Conservation (phyloP, 2,888 invertebrate species). For the Agrotis puta region DNA sequence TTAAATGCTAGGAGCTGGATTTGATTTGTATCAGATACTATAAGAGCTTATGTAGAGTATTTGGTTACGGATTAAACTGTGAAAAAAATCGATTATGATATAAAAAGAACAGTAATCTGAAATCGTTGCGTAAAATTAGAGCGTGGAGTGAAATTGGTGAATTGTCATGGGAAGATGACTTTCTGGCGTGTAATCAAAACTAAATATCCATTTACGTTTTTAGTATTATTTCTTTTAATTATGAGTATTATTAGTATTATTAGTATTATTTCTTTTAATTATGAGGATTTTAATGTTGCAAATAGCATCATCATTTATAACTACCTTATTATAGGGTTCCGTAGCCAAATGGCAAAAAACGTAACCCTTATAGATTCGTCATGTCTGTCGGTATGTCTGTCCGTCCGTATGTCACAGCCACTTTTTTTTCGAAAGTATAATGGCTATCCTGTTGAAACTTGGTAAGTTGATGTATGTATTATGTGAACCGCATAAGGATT, state of each 20-base stretch:
- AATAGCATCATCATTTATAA: too few species aligned
- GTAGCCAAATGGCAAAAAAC: too few species aligned
- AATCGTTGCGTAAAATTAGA: conserved; percentile 54
- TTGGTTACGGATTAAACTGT: conserved; percentile 22
- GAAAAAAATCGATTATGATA: conserved; percentile 41
- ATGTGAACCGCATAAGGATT: too few species aligned
- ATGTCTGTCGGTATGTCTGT: too few species aligned
- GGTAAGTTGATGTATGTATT: too few species aligned
- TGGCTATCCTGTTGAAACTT: too few species aligned
- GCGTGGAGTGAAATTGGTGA: conserved; percentile 39
- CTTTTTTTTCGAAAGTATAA: too few species aligned
- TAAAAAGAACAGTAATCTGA: conserved; percentile 50
- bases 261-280: background rate
- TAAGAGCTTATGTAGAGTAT: conserved; percentile 19
- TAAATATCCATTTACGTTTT: conserved; percentile 10
- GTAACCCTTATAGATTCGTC: too few species aligned
- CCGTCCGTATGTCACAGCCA: too few species aligned
- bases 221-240: background rate
- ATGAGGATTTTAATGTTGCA: too few species aligned
- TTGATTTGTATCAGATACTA: conserved; percentile 18
- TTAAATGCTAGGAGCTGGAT: background rate
- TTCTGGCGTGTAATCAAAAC: conserved; percentile 29
- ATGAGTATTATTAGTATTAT: too few species aligned
- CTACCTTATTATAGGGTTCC: too few species aligned
- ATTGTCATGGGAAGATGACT: conserved; percentile 59